Base-by-base conservation (phyloP, 1,140 invertebrate species). In the Brachionus asplanchnoidis region DNA sequence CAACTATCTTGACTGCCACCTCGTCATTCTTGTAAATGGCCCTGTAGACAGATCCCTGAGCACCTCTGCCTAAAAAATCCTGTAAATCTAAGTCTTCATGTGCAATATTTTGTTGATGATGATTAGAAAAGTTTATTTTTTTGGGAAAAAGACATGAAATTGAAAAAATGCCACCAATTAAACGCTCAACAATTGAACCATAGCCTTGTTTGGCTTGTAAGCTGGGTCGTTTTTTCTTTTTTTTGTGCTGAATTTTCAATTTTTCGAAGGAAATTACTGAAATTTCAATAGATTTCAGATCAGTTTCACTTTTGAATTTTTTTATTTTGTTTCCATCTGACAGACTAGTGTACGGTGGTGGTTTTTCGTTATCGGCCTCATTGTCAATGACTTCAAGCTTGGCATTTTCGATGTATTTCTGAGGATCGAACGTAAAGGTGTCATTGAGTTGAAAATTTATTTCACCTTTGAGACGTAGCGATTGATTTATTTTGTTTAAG, bases 1-100 rank as follows among this genome's bases (percentile, higher is more conserved):
- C 77, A n/a, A 99, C 95, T 90, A 98, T 98, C 89, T 99, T 99
- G 2, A 99, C 95, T 20, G 97, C 97, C 3, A 99, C 95, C 87
- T 89, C 87, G 5, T 90, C 88, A n/a, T 87, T 87, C 50, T 89
- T 88, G 2, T 96, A 90, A 87, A 93, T 94, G 0, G 96, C 97
- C 68, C 94, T 93, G 89, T 97, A 99, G 1, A 99, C 97, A 0
- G 95, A 95, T 17, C 97, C 97, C 89, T 99, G 97, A 17, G 96
- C 96, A 26, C 97, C 97, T 85, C 95, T 95, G 3, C 97, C 97
- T 1, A 99, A 89, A 94, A 95, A 98, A 85, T 95, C 92, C 12
- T 98, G 90, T 86, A 98, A 94, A 66, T 94, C 94, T 82, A 99
- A 96, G 9, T 92, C 92, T 89, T 98, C 95, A 89, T 97, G 97